Evolutionary conservation across 2,797 vertebrate species (phyloP), one percentile per base, ranked within the genome.

Genomic region (Oreochromis grahami): DNA sequence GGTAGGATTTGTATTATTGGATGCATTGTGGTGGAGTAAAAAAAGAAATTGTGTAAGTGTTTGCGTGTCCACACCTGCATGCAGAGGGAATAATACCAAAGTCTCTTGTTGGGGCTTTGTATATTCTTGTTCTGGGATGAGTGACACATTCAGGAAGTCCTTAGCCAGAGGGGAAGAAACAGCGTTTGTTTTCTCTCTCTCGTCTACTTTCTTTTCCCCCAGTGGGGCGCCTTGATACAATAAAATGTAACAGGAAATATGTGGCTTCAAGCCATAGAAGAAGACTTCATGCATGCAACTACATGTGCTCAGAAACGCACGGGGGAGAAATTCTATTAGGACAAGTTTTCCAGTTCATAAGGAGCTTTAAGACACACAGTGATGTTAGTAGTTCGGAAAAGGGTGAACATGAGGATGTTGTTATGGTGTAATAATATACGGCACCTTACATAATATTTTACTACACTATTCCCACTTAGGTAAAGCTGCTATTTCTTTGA

Each of bases 51-150:
- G 11, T 56, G 45, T 24, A 34, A 76, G 50, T 1, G 32, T 51
- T 52, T 53, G 60, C 70, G 4, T 88, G 91, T 81, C 86, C 77
- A 83, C 83, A 91, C 92, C 90, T 92, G 92, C 87, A 81, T 79
- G 74, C 81, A 87, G 90, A 81, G 76, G 82, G 70, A 80, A 76
- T 48, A 51, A 82, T 36, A 56, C 58, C 60, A 70, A 72, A 80
- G 77, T 55, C 45, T 89, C 78, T 65, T 60, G 86, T 86, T 56
- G 82, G 26, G 79, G 24, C 55, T 89, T 81, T 82, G 81, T 7
- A 10, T 65, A 68, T 10, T 81, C 86, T 83, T 83, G 83, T 90
- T 93, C 77, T 65, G 63, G 29, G 78, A 78, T 76, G 82, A 87
- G 78, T 85, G 91, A 89, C 87, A 89, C 45, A 51, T 80, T 81